A percentile compares a stretch with the other conserved stretches of the same genome.
Conservation (phyloP, 2,888 invertebrate genomes). For the Ectemnius continuus region DNA sequence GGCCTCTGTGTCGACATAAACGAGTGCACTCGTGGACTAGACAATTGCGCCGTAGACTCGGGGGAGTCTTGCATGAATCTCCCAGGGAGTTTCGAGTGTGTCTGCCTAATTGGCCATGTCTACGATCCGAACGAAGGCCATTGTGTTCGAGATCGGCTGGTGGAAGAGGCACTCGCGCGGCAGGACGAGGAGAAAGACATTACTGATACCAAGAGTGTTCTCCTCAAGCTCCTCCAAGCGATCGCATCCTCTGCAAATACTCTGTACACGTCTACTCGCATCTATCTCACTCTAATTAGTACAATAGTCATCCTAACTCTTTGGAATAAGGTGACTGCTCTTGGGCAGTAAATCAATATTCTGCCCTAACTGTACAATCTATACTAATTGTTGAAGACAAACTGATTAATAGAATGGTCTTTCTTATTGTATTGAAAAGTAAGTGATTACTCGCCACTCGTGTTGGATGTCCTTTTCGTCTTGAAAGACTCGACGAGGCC, state of each 20-base stretch:
- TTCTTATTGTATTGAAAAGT: background rate
- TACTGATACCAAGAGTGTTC: conserved; percentile 26
- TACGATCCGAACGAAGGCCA: conserved; percentile 43
- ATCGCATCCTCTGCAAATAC: conserved; percentile 35
- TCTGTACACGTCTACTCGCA: background rate
- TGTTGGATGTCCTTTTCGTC: no score
- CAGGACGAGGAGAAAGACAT: conserved; percentile 17
- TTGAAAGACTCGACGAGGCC: background rate
- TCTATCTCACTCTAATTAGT: no score
- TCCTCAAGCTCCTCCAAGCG: conserved; percentile 29
- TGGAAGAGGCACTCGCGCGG: conserved; percentile 45
- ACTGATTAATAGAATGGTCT: no score
- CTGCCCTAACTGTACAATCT: no score
- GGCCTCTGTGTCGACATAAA: conserved; percentile 83
- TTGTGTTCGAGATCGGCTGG: conserved; percentile 48
- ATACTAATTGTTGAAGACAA: no score
- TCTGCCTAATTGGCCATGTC: conserved; percentile 63
- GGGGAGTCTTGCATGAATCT: conserved; percentile 81
- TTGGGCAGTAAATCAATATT: no score
- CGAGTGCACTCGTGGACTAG: conserved; percentile 79
- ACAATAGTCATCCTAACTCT: no score
- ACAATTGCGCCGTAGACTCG: conserved; percentile 76
- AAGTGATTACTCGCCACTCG: no score
- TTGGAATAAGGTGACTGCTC: no score
- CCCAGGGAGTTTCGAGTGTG: conserved; percentile 75